Evolutionary conservation across 2,888 invertebrate genomes (phyloP).

Genomic region (Sceliomorpha sp.): DNA sequence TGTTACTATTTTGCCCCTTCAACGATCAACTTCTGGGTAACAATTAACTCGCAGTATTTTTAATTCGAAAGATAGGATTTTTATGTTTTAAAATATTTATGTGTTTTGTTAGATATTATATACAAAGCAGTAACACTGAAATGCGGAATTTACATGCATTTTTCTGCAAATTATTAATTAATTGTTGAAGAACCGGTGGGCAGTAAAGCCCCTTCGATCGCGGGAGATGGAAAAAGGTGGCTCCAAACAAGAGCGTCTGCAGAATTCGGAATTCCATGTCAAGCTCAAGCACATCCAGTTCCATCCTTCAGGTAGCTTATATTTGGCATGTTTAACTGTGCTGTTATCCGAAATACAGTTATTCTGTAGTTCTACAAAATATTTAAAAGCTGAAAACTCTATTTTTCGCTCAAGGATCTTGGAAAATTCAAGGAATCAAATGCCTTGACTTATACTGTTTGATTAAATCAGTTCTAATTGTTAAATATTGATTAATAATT

Average conservation of each 20-base stretch:
- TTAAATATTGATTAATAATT: no score
- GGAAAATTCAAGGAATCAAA: no score
- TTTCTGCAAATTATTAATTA: slow-evolving; percentile 1
- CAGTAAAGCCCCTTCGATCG: slow-evolving; percentile 75
- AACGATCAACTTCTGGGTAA: background rate
- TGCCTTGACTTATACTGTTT: no score
- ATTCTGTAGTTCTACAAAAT: background rate
- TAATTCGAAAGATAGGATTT: no score
- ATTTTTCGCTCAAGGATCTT: no score
- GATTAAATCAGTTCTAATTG: no score
- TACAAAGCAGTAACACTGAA: no score
- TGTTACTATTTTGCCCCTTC: slow-evolving; percentile 12
- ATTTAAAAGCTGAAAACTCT: no score
- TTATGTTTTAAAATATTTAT: no score
- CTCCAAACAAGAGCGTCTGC: slow-evolving; percentile 65
- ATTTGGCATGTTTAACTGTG: slow-evolving; percentile 4
- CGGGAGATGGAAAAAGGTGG: slow-evolving; percentile 77
- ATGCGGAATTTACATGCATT: background rate
- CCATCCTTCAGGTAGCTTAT: slow-evolving; percentile 85
- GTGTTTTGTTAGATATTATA: no score
- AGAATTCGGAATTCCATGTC: slow-evolving; percentile 85
- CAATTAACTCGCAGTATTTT: no score
- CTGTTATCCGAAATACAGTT: no score
- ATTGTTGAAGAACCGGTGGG: slow-evolving; percentile 75
- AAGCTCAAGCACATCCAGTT: slow-evolving; percentile 88